Evolutionary conservation across 2,113 vertebrate genomes (phyloP).

Genomic region (Pelecanus crispus): DNA sequence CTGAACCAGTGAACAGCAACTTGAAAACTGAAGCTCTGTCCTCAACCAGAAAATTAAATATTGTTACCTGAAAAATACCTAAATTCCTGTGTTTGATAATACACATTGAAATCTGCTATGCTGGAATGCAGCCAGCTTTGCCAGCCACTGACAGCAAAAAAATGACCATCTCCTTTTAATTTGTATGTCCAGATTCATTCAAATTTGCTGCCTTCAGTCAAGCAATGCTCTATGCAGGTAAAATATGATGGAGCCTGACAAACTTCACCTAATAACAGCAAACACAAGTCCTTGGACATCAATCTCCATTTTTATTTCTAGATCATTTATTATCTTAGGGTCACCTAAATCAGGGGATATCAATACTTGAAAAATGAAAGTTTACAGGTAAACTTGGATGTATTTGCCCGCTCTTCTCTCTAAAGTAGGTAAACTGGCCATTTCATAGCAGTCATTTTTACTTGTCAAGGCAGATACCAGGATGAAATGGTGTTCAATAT

Average conservation of each 20-base stretch:
- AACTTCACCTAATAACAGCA: background rate
- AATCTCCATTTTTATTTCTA: background rate
- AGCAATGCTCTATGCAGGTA: background rate
- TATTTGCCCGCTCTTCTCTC: background rate
- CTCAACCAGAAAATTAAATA: background rate
- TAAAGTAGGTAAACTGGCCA: background rate
- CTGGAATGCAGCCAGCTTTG: background rate
- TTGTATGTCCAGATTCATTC: background rate
- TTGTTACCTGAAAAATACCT: background rate
- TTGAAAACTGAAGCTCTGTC: background rate
- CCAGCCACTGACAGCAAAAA: background rate
- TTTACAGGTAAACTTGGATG: background rate
- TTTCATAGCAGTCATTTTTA: background rate
- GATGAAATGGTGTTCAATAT: background rate
- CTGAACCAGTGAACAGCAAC: background rate
- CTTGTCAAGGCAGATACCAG: background rate
- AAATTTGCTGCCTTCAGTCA: background rate
- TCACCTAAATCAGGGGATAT: background rate
- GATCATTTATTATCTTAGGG: background rate
- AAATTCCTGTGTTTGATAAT: background rate
- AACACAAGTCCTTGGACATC: background rate
- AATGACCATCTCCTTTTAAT: background rate
- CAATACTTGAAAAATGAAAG: background rate
- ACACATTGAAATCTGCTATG: background rate
- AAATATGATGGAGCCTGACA: background rate